Conservation (phyloP, 2,797 vertebrate species). For the Buceros bicornis region DNA sequence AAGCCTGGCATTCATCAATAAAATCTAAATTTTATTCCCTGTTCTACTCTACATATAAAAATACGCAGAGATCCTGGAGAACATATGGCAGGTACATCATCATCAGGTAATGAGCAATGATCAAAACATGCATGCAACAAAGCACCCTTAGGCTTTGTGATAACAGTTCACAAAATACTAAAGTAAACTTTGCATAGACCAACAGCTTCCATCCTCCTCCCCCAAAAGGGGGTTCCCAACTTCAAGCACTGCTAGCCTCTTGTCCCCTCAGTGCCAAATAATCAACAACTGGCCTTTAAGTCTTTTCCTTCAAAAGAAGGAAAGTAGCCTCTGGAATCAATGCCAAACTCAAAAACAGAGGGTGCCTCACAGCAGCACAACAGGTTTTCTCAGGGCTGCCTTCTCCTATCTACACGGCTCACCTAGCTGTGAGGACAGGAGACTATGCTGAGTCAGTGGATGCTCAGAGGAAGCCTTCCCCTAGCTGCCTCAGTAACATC, state of each 20-base stretch:
- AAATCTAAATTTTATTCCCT: not conserved
- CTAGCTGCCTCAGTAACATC: not conserved
- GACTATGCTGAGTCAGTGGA: not conserved
- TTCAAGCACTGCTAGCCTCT: not conserved
- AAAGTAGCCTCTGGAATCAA: not conserved
- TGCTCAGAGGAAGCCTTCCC: not conserved
- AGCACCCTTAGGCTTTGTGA: not conserved
- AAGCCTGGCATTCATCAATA: not conserved
- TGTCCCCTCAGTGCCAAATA: not conserved
- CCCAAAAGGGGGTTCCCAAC: not conserved
- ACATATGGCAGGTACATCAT: not conserved
- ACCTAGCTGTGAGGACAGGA: not conserved
- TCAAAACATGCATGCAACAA: not conserved
- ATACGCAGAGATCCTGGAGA: not conserved
- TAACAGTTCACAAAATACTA: not conserved
- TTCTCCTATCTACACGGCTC: not conserved
- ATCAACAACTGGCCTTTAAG: not conserved
- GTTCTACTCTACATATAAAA: not conserved
- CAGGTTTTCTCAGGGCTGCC: not conserved
- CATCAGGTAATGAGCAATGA: not conserved
- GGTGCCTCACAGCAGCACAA: constrained; percentile 25
- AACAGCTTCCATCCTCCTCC: not conserved
- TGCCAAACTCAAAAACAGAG: constrained; percentile 41
- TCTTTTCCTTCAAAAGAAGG: not conserved
- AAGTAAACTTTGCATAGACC: not conserved